A percentile compares a stretch with the other conserved stretches of the same genome.
Evolutionary conservation across 37 sponge, comb jelly and placozoan species (phyloP).

Genomic region (Mnemiopsis leidyi): DNA sequence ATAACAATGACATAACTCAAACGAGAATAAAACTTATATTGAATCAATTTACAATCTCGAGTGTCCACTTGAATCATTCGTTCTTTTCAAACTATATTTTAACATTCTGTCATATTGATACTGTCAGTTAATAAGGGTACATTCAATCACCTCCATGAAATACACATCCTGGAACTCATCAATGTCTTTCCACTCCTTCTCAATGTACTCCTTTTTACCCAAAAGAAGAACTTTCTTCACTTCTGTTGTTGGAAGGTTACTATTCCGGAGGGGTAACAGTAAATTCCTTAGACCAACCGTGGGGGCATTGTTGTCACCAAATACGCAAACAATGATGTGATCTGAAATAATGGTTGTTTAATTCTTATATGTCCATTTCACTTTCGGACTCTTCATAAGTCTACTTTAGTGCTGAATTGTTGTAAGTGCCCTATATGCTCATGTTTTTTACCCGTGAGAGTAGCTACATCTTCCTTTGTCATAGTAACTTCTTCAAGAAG

Average conservation of each 20-base stretch:
- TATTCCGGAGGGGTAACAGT: slow-evolving; percentile 68
- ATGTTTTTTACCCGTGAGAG: slow-evolving; percentile 17
- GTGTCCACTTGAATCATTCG: too few relatives aligned
- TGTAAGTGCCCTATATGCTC: too few relatives aligned
- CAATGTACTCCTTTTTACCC: slow-evolving; percentile 67
- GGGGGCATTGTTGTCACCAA: slow-evolving; percentile 71
- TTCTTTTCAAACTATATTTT: too few relatives aligned
- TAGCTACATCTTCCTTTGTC: background rate
- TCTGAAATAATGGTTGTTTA: too few relatives aligned
- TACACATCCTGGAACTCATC: slow-evolving; percentile 66
- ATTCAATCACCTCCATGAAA: slow-evolving; percentile 67
- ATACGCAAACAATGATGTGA: slow-evolving; percentile 80
- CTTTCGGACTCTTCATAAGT: too few relatives aligned
- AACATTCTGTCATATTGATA: too few relatives aligned
- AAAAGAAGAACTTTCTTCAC: slow-evolving; percentile 72
- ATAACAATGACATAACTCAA: too few relatives aligned
- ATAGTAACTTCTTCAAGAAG: slow-evolving; percentile 7
- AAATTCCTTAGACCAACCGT: slow-evolving; percentile 70
- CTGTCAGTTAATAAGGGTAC: too few relatives aligned
- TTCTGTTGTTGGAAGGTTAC: background rate
- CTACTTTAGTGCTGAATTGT: too few relatives aligned
- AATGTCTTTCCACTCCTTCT: slow-evolving; percentile 71
- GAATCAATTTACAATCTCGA: too few relatives aligned
- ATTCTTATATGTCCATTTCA: too few relatives aligned
- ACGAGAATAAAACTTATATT: too few relatives aligned